A percentile compares a stretch with the other conserved stretches of the same genome.
phyloP scores from a whole-genome alignment of 2,797 vertebrate genomes.

The Manis javanica region DNA sequence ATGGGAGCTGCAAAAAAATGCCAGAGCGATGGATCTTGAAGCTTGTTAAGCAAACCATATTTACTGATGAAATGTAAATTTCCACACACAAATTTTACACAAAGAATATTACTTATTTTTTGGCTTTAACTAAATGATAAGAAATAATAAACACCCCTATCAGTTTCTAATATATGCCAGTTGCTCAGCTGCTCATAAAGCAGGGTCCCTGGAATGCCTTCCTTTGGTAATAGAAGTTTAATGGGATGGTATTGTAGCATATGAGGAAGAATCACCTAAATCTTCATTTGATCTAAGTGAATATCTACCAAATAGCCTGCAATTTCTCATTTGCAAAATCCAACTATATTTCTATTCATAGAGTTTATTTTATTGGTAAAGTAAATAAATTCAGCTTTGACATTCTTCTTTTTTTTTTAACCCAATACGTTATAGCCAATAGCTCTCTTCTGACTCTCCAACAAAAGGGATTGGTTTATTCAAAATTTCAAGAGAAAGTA shows the following conservation, averaged over 20 bases:
- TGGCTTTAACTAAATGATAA: slow-evolving; percentile 65
- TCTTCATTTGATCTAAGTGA: slow-evolving; percentile 74
- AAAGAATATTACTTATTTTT: not conserved
- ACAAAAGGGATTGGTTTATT: not conserved
- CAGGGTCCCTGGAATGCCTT: slow-evolving; percentile 73
- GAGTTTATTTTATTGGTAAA: not conserved
- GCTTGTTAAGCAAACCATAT: not conserved
- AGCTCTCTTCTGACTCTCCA: not conserved
- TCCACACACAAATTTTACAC: not conserved
- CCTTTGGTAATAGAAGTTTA: slow-evolving; percentile 83
- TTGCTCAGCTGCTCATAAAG: slow-evolving; percentile 84
- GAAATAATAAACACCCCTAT: slow-evolving; percentile 67
- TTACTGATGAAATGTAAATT: not conserved
- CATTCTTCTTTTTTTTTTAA: slow-evolving; percentile 15
- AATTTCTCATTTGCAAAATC: slow-evolving; percentile 69
- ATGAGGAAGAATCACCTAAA: slow-evolving; percentile 65
- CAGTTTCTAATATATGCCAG: slow-evolving; percentile 76
- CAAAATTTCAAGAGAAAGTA: not conserved
- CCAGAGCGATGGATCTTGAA: not conserved
- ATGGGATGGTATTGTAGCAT: slow-evolving; percentile 67
- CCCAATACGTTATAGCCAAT: not conserved
- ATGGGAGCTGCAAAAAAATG: not conserved
- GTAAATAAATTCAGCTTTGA: not conserved
- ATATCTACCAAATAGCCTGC: slow-evolving; percentile 65
- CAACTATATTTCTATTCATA: slow-evolving; percentile 36